phyloP scores from a whole-genome alignment of 2,888 invertebrate species.

The Yponomeuta evonymella region DNA sequence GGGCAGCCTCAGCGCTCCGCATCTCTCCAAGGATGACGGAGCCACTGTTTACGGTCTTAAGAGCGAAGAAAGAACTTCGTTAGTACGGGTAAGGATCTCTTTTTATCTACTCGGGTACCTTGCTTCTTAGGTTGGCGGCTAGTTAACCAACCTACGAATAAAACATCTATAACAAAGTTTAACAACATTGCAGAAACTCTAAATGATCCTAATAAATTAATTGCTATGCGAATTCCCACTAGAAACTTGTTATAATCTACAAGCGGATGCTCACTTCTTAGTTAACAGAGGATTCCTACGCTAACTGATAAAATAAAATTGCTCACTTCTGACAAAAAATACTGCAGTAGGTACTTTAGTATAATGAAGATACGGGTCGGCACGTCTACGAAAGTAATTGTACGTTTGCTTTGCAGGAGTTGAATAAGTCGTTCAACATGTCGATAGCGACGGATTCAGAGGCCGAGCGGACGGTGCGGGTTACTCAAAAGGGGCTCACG shows the following conservation, averaged over 20 bases:
- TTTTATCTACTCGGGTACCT: background rate
- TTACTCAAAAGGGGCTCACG: slow-evolving; percentile 62
- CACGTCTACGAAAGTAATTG: background rate
- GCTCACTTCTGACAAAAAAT: too few species aligned
- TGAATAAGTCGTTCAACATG: slow-evolving; percentile 58
- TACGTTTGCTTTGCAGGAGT: slow-evolving; percentile 43
- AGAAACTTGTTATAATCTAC: background rate
- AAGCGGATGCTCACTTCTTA: background rate
- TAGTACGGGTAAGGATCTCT: slow-evolving; percentile 35
- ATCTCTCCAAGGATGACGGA: slow-evolving; percentile 66
- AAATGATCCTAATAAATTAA: background rate
- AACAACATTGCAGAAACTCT: background rate
- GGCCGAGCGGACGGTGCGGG: slow-evolving; percentile 51
- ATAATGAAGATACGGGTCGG: background rate
- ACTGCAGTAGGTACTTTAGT: background rate
- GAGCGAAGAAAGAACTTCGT: slow-evolving; percentile 55
- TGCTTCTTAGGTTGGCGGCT: too few species aligned
- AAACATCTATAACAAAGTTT: too few species aligned
- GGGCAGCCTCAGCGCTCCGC: slow-evolving; percentile 62
- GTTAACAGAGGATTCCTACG: background rate
- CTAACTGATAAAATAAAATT: too few species aligned
- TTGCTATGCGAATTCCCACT: background rate
- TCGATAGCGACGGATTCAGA: slow-evolving; percentile 49
- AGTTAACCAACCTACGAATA: too few species aligned
- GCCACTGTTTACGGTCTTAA: slow-evolving; percentile 68